Base-by-base conservation (phyloP, 2,888 invertebrate species). In the Drosophila histrio region DNA sequence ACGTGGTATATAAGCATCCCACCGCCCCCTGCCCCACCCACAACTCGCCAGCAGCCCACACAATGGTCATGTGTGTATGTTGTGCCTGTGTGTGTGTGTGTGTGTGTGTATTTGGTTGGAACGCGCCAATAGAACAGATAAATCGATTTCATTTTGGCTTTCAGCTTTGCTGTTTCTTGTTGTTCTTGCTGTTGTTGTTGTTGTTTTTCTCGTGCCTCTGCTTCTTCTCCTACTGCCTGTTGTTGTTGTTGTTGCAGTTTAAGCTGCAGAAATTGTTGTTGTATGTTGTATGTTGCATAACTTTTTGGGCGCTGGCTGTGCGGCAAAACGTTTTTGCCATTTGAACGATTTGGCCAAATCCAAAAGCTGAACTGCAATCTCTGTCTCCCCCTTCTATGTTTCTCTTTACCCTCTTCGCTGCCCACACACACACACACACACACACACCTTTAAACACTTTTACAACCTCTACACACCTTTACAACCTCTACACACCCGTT, bases 71-170 rank as follows among this genome's bases (percentile, higher is more conserved):
- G 36, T 73, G 62, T 41, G 44, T 34, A 22, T 9, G 21, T 46
- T 43, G 15, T 47, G n/a, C 44, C 30, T 58, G 22, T 52, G 43
- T 57, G 44, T 52, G 46, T 57, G 21, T 15, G 30, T n/a, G 21
- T 44, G 50, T 36, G 46, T 32, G 62, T 62, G 66, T 44, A 57
- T 44, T 15, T 53, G 53, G 32, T 34, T 63, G 61, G 54, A 34
- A 34, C 44, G 52, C 34, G 43, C 78, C 86, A 83, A 86, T 86
- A 77, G 76, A 79, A 81, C 86, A 85, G 82, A 87, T 84, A 84
- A 87, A 84, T 84, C 84, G 84, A 84, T 84, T 82, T 60, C 75
- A 67, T 76, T 67, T 84, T 68, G 47, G 50, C 26, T 60, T 67
- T 67, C 50, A 22, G 53, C 63, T 64, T 60, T 39, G 26, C 47